Evolutionary conservation across 2,888 invertebrate species (phyloP).

Genomic region (Vanessa cardui): DNA sequence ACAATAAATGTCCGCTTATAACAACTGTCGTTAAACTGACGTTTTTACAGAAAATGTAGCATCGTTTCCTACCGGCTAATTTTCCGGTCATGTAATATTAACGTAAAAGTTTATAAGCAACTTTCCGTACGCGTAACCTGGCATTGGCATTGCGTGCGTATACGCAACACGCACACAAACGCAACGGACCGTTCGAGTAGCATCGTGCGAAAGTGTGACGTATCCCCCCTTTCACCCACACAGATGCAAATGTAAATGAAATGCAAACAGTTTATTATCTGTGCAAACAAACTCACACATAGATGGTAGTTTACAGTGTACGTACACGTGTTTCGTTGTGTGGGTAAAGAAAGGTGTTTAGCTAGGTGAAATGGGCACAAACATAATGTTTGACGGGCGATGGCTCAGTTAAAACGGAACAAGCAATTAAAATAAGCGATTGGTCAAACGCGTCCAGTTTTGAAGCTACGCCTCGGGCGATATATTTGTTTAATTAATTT

Average conservation of each 20-base stretch:
- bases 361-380: slow-evolving; percentile 77
- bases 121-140: slow-evolving; percentile 75
- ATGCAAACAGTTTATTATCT: slow-evolving; percentile 26
- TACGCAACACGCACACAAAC: slow-evolving; percentile 72
- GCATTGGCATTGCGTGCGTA: slow-evolving; percentile 80
- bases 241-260: slow-evolving; percentile 32
- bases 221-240: slow-evolving; percentile 50
- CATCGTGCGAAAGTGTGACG: slow-evolving; percentile 49
- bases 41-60: slow-evolving; percentile 40
- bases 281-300: slow-evolving; percentile 30
- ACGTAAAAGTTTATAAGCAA: slow-evolving; percentile 63
- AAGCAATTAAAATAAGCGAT: slow-evolving; percentile 54
- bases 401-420: slow-evolving; percentile 59
- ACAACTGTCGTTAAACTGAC: slow-evolving; percentile 42
- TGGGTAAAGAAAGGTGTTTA: slow-evolving; percentile 81
- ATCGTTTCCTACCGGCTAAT: slow-evolving; percentile 52
- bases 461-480: neutral
- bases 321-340: slow-evolving; percentile 42
- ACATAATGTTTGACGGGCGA: slow-evolving; percentile 47
- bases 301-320: slow-evolving; percentile 41
- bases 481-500: slow-evolving; percentile 2
- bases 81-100: slow-evolving; percentile 78
- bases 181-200: slow-evolving; percentile 33
- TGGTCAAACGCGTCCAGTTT: slow-evolving; percentile 37
- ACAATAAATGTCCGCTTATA: neutral